Base-by-base conservation (phyloP, 2,888 invertebrate genomes). In the Pediacus dermestoides region DNA sequence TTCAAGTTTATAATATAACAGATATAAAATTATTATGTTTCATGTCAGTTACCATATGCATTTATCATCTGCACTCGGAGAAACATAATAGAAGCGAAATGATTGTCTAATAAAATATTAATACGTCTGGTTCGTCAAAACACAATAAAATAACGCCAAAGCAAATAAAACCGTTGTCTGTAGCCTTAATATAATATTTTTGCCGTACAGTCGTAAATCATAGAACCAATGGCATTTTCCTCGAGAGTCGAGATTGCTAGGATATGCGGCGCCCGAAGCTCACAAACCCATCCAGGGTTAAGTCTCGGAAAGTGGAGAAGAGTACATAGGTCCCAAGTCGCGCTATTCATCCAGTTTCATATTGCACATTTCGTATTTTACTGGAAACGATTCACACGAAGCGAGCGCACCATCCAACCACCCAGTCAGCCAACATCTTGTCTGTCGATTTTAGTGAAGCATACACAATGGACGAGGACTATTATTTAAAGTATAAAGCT, bases 201-300 rank as follows among this genome's bases (percentile, higher is more conserved):
- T n/a, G n/a, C n/a, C n/a, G n/a, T 23, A 23, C 4, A 8, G 10
- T 39, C 42, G 38, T 45, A 45, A 45, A 45, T 45, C 45, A 45
- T 42, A 38, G 39, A 21, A 26, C 38, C 35, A 39, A 35, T 27
- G 36, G 39, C 35, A 36, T 44, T 40, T 37, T 41, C 30, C 39
- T 37, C 26, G 22, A 40, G 34, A 42, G 37, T 37, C 26, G 22
- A 40, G 34, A 42, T 30, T 38, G 38, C 34, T 34, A 42, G 45
- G 45, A 45, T 35, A 39, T 45, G 42, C 35, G 45, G 45, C 45
- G 45, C 45, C 45, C 25, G 23, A 15, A 28, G 28, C 28, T 28
- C 14, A 9, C 4, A 12, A 11, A 28, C 28, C 28, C 28, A 3
- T 28, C 21, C n/a, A 18, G 21, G 21, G 21, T 18, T 18, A 18